These are phyloP conservation scores for Ceratoteleas bidentatus DNA, from an alignment of 1,140 invertebrate species.

Conservation along the genomic window DNA sequence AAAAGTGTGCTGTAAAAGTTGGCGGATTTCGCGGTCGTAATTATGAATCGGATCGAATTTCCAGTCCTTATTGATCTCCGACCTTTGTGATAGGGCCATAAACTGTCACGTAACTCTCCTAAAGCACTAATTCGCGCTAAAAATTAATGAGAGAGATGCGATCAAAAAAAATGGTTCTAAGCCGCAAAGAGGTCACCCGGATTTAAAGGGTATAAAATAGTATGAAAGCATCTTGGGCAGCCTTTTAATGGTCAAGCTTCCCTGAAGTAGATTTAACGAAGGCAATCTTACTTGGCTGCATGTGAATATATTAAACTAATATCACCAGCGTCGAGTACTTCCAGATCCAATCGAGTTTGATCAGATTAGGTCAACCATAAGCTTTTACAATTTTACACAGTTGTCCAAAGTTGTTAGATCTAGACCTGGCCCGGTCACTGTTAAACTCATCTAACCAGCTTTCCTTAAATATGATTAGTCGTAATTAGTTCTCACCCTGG, in stretches of 20 bases:
- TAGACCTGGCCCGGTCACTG: neutral
- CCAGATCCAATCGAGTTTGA: conserved; percentile 25
- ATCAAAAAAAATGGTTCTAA: too few relatives aligned
- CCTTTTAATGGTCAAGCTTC: neutral
- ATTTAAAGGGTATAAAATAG: neutral
- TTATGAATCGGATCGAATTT: too few relatives aligned
- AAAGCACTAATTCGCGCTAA: too few relatives aligned
- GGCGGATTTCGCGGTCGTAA: neutral
- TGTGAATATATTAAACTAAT: conserved; percentile 19
- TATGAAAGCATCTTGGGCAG: neutral
- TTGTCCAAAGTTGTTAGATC: conserved; percentile 5
- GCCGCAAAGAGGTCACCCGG: too few relatives aligned
- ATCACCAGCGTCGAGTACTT: conserved; percentile 12
- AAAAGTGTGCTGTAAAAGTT: neutral
- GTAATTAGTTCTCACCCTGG: neutral
- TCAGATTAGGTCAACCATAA: conserved; percentile 26
- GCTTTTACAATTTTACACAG: conserved; percentile 12
- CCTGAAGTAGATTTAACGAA: conserved; percentile 12
- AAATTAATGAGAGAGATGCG: too few relatives aligned
- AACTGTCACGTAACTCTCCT: too few relatives aligned
- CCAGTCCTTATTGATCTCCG: too few relatives aligned
- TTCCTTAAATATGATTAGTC: conserved; percentile 4
- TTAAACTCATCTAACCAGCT: conserved; percentile 4
- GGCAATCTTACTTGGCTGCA: conserved; percentile 15
- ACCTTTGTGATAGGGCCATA: too few relatives aligned